Conservation (phyloP, 2,888 invertebrate species). For the Coleophora deauratella region DNA sequence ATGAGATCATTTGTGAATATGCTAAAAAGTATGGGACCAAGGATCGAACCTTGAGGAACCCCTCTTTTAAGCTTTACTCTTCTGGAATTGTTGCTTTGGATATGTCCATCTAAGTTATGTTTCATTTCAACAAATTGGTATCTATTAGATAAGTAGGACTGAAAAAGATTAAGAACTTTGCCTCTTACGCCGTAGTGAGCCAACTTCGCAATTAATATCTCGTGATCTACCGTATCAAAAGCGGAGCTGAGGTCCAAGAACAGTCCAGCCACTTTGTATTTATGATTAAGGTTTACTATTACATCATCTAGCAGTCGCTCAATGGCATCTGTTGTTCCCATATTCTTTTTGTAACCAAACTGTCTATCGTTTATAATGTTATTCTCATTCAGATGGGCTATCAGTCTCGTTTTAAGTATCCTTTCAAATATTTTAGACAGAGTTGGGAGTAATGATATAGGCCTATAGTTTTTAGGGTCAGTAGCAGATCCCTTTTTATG, state of each 20-base stretch:
- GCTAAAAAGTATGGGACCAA: not conserved
- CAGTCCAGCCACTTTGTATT: not conserved
- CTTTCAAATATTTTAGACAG: not conserved
- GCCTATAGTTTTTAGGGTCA: no score
- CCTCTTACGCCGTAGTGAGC: not conserved
- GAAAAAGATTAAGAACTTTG: no score
- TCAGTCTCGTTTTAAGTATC: not conserved
- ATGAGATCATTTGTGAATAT: not conserved
- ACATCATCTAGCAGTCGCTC: not conserved
- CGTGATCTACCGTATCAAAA: not conserved
- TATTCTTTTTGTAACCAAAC: not conserved
- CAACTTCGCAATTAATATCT: not conserved
- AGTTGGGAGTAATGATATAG: no score
- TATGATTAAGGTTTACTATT: not conserved
- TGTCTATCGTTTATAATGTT: not conserved
- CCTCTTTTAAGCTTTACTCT: no score
- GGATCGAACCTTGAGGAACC: not conserved
- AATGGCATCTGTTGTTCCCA: not conserved
- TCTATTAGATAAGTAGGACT: not conserved
- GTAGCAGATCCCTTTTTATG: no score
- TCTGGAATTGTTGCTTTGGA: no score
- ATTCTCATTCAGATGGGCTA: not conserved
- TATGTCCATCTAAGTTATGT: not conserved
- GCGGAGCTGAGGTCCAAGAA: not conserved
- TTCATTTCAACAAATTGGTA: not conserved